Evolutionary conservation across 2,113 vertebrate species (phyloP), one percentile per base, ranked within the genome.

Genomic region (Brachypodius melanocephalos): DNA sequence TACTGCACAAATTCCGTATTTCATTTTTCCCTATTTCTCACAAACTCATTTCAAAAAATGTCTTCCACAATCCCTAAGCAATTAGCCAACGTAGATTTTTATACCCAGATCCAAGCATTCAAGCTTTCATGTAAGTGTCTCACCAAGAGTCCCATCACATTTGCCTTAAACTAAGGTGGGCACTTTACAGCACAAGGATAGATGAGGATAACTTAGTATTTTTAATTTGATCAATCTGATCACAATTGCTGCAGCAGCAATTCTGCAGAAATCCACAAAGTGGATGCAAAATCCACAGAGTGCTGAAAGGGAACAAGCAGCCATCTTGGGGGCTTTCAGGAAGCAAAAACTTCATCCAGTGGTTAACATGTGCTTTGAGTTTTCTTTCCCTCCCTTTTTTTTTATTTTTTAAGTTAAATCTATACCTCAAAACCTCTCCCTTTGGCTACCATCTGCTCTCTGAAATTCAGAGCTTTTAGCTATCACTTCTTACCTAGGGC

Each of bases 321-420:
- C 20, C 42, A n/a, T 65, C 54, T 18, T 55, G 52, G 17, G 8
- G 18, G 65, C 5, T 29, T 59, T 63, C n/a, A 65, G 20, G 28
- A 80, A 43, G 38, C 32, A 95, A 81, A 84, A 84, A 7, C 18
- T 73, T 73, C 49, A 89, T 58, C 51, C 17, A 84, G 0, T 22
- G 10, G 19, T 80, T 73, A 80, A n/a, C 2, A 28, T 8, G 14
- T 19, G 6, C 29, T 65, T 32, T 31, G 42, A 7, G 12, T 7
- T 10, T 6, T 17, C 8, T 1, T 17, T 18, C 1, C 1, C 2
- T 19, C 2, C 2, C 7, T 8, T 26, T 17, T 20, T 68, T 58
- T 76, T 48, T 31, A n/a, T n/a, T n/a, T n/a, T n/a, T n/a, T n/a
- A n/a, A 8, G 48, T 66, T 52, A 8, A 67, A 69, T 24, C 5